phyloP scores from a whole-genome alignment of 2,888 invertebrate genomes.

The Eucera pruinosa region DNA sequence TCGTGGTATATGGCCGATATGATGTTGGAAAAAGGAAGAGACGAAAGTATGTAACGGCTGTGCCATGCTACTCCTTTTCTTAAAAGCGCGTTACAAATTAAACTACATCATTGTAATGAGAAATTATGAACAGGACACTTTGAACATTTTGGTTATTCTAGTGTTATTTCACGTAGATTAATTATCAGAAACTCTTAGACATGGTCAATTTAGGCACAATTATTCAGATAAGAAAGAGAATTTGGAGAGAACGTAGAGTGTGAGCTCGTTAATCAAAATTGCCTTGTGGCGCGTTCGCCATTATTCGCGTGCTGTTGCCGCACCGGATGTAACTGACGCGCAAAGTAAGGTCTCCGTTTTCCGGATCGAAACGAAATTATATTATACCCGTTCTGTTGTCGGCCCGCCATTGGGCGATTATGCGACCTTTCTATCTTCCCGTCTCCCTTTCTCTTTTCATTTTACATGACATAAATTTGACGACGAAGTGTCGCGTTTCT shows the following conservation, averaged over 20 bases:
- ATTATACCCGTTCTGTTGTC: constrained; percentile 40
- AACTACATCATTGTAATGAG: too few species aligned
- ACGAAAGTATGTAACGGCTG: too few species aligned
- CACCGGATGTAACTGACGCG: constrained; percentile 59
- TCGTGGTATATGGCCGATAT: too few species aligned
- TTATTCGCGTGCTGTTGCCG: constrained; percentile 28
- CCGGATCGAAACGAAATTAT: constrained; percentile 62
- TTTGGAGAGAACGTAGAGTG: neutral
- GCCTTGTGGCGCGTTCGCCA: constrained; percentile 24
- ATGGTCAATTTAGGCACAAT: constrained; percentile 10
- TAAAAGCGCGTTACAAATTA: too few species aligned
- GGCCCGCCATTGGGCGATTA: constrained; percentile 56
- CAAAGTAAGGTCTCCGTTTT: constrained; percentile 41
- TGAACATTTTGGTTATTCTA: too few species aligned
- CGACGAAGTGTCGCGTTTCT: constrained; percentile 10
- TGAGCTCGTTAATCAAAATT: constrained; percentile 47
- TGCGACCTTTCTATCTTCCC: constrained; percentile 27
- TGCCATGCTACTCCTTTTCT: too few species aligned
- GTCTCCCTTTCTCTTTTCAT: constrained; percentile 3
- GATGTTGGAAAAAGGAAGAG: too few species aligned
- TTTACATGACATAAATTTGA: constrained; percentile 14
- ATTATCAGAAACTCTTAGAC: too few species aligned
- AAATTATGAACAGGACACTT: too few species aligned
- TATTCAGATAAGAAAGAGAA: constrained; percentile 23
- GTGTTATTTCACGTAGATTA: too few species aligned